A percentile compares a stretch with the other conserved stretches of the same genome.
phyloP scores from a whole-genome alignment of 2,113 vertebrate genomes.

The Thalassarche chlororhynchos region DNA sequence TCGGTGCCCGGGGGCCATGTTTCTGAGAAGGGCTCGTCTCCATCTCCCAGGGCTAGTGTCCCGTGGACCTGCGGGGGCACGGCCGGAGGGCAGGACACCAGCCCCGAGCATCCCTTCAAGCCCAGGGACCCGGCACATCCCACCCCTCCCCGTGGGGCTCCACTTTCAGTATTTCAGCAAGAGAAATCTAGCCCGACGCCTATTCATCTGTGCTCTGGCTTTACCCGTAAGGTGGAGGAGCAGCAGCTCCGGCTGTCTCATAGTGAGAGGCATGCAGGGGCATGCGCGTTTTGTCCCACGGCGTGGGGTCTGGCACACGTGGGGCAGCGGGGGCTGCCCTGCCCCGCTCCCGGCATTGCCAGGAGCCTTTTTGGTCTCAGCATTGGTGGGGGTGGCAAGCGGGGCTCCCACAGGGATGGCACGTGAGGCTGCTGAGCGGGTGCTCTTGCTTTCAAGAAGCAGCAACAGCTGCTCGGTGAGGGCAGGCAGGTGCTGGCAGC shows the following conservation, averaged over 20 bases:
- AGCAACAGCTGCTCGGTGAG: fast-evolving
- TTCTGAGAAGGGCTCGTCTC: not conserved
- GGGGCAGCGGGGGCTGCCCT: not conserved
- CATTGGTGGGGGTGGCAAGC: fast-evolving
- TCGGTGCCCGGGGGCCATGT: fast-evolving
- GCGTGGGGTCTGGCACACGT: fast-evolving
- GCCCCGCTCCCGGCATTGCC: not conserved
- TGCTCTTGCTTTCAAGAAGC: not conserved
- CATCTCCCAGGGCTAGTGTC: not conserved
- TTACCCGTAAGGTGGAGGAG: not conserved
- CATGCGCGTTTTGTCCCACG: fast-evolving
- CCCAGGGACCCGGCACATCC: fast-evolving
- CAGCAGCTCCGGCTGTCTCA: not conserved
- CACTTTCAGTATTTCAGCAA: not conserved
- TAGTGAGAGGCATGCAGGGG: not conserved
- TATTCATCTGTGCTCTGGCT: not conserved
- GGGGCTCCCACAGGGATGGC: not conserved
- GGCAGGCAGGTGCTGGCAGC: not conserved
- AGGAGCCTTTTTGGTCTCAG: not conserved
- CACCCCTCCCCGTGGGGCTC: not conserved
- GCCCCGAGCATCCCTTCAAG: not conserved
- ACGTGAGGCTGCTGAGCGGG: fast-evolving
- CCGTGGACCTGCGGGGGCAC: fast-evolving
- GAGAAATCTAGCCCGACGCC: not conserved
- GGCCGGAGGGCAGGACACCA: not conserved